These are phyloP conservation scores for Fundulus diaphanus DNA, from an alignment of 2,797 vertebrate species.

Conservation along the genomic window DNA sequence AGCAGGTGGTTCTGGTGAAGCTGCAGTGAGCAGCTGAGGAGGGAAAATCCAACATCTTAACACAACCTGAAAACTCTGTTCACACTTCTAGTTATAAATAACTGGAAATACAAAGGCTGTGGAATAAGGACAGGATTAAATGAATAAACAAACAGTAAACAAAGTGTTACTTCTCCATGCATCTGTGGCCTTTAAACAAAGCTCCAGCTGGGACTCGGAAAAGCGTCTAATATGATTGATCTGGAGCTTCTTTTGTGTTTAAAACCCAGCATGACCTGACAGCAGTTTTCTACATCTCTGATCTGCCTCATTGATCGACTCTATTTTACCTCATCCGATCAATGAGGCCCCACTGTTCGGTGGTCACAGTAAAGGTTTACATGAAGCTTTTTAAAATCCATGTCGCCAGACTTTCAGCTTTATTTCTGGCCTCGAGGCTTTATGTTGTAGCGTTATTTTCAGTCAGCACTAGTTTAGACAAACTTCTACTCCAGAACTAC, in stretches of 20 bases:
- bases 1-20: constrained; percentile 41
- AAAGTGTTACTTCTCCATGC: constrained; percentile 14
- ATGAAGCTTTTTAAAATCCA: constrained; percentile 6
- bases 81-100: background rate
- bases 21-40: constrained; percentile 36
- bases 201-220: background rate
- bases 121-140: constrained; percentile 41
- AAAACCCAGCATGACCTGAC: constrained; percentile 5
- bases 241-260: constrained; percentile 8
- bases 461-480: background rate
- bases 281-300: constrained; percentile 10
- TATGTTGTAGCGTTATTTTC: background rate
- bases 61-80: constrained; percentile 37
- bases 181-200: constrained; percentile 9
- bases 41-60: constrained; percentile 43
- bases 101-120: constrained; percentile 41
- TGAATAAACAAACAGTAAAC: constrained; percentile 28
- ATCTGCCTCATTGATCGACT: constrained; percentile 11
- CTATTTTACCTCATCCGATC: constrained; percentile 16
- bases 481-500: too few species aligned
- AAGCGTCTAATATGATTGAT: constrained; percentile 8
- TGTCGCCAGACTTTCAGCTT: background rate
- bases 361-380: constrained; percentile 2
- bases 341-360: constrained; percentile 5
- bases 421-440: background rate